Evolutionary conservation across 2,797 vertebrate genomes (phyloP).

Genomic region (Epinephelus coioides): DNA sequence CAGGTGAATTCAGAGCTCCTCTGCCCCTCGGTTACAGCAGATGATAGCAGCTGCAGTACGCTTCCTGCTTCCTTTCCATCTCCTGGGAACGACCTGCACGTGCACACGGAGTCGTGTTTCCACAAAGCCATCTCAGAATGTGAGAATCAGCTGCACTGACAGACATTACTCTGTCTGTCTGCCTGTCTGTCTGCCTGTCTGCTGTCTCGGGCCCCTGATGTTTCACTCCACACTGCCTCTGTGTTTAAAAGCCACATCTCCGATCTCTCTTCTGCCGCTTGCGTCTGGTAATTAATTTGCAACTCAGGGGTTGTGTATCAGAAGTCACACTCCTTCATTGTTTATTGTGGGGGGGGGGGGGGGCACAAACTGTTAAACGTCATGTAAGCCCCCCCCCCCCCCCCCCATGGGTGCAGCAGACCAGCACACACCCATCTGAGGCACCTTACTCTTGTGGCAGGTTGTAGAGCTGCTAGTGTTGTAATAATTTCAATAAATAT

Average conservation of each 20-base stretch:
- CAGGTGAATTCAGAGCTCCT: conserved; percentile 50
- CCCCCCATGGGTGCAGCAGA: conserved; percentile 2
- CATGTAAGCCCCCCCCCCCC: background rate
- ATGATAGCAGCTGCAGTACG: conserved; percentile 41
- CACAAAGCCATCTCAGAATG: conserved; percentile 50
- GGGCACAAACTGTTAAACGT: background rate
- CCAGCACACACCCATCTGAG: conserved; percentile 32
- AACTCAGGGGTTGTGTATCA: conserved; percentile 14
- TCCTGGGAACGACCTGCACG: conserved; percentile 63
- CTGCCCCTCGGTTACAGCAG: conserved; percentile 61
- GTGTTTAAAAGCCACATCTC: conserved; percentile 59
- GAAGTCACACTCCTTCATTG: conserved; percentile 14
- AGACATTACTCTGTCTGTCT: conserved; percentile 49
- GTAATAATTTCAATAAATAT: conserved; percentile 10
- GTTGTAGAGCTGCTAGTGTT: background rate
- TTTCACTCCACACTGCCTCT: conserved; percentile 48
- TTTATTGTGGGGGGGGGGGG: background rate
- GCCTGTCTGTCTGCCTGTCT: conserved; percentile 47
- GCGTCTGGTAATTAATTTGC: conserved; percentile 44
- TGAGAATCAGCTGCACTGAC: conserved; percentile 63
- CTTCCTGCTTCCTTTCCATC: conserved; percentile 56
- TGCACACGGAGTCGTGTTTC: conserved; percentile 56
- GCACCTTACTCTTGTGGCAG: background rate
- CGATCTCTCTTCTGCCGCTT: conserved; percentile 20
- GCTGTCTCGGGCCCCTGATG: conserved; percentile 48